Percentiles rank a stretch among this genome's conserved stretches.
These are phyloP conservation scores for Leucopternis melanops DNA, from an alignment of 2,113 vertebrate genomes.

Conservation along the genomic window DNA sequence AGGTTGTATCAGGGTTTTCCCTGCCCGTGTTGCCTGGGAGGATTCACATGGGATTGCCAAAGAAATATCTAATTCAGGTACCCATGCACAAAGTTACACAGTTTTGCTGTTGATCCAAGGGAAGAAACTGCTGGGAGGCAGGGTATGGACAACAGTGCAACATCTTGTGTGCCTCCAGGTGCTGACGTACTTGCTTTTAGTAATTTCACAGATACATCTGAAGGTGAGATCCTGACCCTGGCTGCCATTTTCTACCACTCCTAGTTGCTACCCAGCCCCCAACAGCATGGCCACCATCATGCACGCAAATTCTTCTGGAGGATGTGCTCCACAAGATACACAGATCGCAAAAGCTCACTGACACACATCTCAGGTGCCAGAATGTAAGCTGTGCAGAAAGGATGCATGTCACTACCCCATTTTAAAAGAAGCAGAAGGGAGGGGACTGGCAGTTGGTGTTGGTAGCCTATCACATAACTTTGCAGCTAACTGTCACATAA, in stretches of 20 bases:
- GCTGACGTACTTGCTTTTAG: not conserved
- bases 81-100: accelerated
- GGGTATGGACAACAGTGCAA: not conserved
- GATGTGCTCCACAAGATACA: not conserved
- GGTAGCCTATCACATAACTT: not conserved
- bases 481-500: not conserved
- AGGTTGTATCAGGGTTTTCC: not conserved
- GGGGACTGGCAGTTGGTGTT: not conserved
- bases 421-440: not conserved
- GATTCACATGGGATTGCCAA: not conserved
- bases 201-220: not conserved
- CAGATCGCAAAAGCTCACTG: not conserved
- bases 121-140: not conserved
- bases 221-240: not conserved
- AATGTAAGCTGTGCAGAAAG: not conserved
- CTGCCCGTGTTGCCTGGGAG: not conserved
- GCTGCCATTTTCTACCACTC: not conserved
- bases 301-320: not conserved
- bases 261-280: not conserved
- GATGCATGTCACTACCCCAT: accelerated
- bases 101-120: not conserved
- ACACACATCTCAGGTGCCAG: not conserved
- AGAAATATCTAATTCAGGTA: not conserved
- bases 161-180: not conserved
- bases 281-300: not conserved